A percentile compares a stretch with the other conserved stretches of the same genome.
Conservation (phyloP, 2,797 vertebrate genomes). For the Sebastes paucispinis region DNA sequence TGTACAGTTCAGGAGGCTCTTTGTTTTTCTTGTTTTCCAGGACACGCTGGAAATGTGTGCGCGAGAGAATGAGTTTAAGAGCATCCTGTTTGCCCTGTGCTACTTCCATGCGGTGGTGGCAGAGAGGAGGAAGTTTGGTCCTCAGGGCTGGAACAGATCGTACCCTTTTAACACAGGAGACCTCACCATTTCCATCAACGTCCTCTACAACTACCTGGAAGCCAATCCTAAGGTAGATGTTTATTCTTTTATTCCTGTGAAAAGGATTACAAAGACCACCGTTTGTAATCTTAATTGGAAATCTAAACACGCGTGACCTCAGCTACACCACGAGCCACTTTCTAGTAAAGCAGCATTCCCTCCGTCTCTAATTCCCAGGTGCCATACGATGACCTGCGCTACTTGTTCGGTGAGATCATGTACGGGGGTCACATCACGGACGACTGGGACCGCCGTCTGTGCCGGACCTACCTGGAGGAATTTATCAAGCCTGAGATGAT, state of each 20-base stretch:
- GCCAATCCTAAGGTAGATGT: constrained; percentile 87
- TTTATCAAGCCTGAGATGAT: constrained; percentile 93
- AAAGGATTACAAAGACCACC: not conserved
- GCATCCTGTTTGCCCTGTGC: constrained; percentile 92
- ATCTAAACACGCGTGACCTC: constrained; percentile 39
- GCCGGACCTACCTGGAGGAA: constrained; percentile 92
- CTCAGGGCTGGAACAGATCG: constrained; percentile 94
- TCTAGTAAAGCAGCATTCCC: not conserved
- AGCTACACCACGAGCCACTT: constrained; percentile 6
- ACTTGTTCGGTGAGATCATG: constrained; percentile 98
- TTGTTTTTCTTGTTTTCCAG: constrained; percentile 69
- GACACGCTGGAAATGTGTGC: constrained; percentile 93
- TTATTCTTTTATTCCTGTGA: not conserved
- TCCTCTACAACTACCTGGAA: constrained; percentile 95
- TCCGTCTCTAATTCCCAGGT: constrained; percentile 79
- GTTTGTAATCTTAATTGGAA: constrained; percentile 55
- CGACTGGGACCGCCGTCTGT: constrained; percentile 94
- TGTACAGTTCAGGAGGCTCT: not conserved
- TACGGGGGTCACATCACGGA: constrained; percentile 97
- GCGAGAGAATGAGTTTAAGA: constrained; percentile 91
- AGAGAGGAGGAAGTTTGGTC: constrained; percentile 92
- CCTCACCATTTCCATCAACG: constrained; percentile 92
- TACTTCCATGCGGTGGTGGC: constrained; percentile 96
- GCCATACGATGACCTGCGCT: constrained; percentile 92
- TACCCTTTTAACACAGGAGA: constrained; percentile 95